Evolutionary conservation across 2,888 invertebrate species (phyloP).

Genomic region (Euplexia lucipara): DNA sequence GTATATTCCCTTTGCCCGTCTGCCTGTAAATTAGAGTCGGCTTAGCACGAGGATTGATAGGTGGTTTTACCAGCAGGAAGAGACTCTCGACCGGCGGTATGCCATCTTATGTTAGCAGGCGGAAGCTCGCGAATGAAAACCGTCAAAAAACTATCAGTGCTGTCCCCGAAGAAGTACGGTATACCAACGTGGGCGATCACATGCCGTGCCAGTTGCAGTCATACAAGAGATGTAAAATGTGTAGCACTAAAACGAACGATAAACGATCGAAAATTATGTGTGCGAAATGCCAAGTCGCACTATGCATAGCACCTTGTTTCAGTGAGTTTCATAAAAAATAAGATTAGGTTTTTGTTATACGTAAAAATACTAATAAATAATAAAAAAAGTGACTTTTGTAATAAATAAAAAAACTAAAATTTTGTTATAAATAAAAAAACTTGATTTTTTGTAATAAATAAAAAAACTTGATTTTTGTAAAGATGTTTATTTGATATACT

Average conservation of each 20-base stretch:
- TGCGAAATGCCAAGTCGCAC: slow-evolving; percentile 17
- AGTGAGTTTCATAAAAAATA: slow-evolving; percentile 12
- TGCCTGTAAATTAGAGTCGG: slow-evolving; percentile 62
- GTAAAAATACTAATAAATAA: slow-evolving; percentile 6
- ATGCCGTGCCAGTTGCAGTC: slow-evolving; percentile 32
- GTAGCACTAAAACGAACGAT: slow-evolving; percentile 34
- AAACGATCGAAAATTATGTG: slow-evolving; percentile 34
- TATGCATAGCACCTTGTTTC: slow-evolving; percentile 18
- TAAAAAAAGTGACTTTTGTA: slow-evolving; percentile 3
- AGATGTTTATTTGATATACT: not conserved
- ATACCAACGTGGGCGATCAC: slow-evolving; percentile 59
- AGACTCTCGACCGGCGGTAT: slow-evolving; percentile 30
- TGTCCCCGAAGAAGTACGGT: slow-evolving; percentile 57
- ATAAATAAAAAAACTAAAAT: slow-evolving; percentile 5
- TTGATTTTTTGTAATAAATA: not conserved
- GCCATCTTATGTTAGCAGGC: slow-evolving; percentile 22
- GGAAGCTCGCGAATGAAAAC: slow-evolving; percentile 40
- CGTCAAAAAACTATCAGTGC: slow-evolving; percentile 48
- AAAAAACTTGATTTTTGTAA: not conserved
- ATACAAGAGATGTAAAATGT: slow-evolving; percentile 26
- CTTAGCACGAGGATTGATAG: slow-evolving; percentile 56
- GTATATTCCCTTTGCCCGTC: no score
- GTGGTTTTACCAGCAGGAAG: slow-evolving; percentile 52
- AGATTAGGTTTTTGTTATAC: slow-evolving; percentile 6
- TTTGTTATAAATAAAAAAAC: slow-evolving; percentile 1